These are phyloP conservation scores for Panulirus ornatus DNA, from an alignment of 1,140 invertebrate genomes.

Conservation along the genomic window DNA sequence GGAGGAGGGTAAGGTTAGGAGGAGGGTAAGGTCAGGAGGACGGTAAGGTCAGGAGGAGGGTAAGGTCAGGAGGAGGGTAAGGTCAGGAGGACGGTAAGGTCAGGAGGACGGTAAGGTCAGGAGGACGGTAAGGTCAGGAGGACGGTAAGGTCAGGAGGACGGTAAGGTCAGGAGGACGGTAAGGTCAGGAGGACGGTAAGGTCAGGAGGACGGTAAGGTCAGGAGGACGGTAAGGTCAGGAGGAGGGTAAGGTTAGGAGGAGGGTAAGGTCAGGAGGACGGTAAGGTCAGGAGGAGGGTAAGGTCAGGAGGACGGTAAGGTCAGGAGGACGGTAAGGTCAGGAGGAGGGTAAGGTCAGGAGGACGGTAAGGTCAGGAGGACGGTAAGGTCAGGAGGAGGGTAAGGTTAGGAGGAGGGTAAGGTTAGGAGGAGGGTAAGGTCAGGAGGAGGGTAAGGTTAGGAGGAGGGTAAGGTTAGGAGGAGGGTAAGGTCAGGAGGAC, in stretches of 20 bases:
- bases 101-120: background rate
- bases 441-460: too few relatives aligned
- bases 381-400: too few relatives aligned
- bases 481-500: too few relatives aligned
- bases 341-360: too few relatives aligned
- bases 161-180: background rate
- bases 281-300: background rate
- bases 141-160: background rate
- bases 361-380: too few relatives aligned
- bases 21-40: background rate
- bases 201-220: too few relatives aligned
- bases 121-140: background rate
- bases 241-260: slow-evolving; percentile 3
- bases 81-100: background rate
- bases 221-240: too few relatives aligned
- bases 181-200: too few relatives aligned
- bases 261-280: background rate
- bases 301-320: background rate
- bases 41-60: background rate
- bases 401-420: too few relatives aligned
- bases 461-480: too few relatives aligned
- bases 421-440: too few relatives aligned
- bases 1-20: background rate
- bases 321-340: too few relatives aligned
- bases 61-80: background rate